These are phyloP conservation scores for Carcina quercana DNA, from an alignment of 2,888 invertebrate genomes.

Conservation along the genomic window DNA sequence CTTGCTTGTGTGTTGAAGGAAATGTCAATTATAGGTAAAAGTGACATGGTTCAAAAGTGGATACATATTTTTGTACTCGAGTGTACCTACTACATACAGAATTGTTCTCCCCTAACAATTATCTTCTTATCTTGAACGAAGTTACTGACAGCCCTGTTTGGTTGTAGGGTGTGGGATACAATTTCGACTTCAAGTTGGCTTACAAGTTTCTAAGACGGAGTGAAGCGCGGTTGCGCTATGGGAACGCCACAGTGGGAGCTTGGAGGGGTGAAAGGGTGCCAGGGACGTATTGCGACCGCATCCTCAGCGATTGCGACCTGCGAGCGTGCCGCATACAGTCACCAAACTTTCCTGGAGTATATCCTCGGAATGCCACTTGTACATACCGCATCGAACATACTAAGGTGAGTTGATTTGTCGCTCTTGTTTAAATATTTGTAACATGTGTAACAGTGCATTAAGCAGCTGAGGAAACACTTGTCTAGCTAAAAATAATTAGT, in stretches of 20 bases:
- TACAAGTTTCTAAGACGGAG: conserved; percentile 87
- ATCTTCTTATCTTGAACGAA: too few species aligned
- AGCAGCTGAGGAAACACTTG: too few species aligned
- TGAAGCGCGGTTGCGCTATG: conserved; percentile 85
- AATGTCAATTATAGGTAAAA: too few species aligned
- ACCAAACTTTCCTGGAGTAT: conserved; percentile 93
- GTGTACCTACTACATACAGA: too few species aligned
- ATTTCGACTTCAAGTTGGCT: conserved; percentile 88
- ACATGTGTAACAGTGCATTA: too few species aligned
- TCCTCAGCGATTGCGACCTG: conserved; percentile 85
- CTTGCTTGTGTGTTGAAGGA: too few species aligned
- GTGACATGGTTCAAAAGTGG: too few species aligned
- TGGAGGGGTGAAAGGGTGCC: conserved; percentile 85
- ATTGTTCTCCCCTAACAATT: too few species aligned
- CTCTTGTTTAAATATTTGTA: too few species aligned
- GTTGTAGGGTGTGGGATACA: conserved; percentile 81
- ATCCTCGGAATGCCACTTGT: conserved; percentile 90
- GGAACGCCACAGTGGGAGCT: conserved; percentile 81
- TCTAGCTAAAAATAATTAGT: too few species aligned
- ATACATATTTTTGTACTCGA: too few species aligned
- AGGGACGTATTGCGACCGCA: conserved; percentile 87
- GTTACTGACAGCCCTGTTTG: conserved; percentile 29
- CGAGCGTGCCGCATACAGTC: conserved; percentile 84
- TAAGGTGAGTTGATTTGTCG: conserved; percentile 40
- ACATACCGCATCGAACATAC: conserved; percentile 82